These are phyloP conservation scores for Lipotes vexillifer DNA, from an alignment of 2,113 vertebrate species.

Conservation along the genomic window DNA sequence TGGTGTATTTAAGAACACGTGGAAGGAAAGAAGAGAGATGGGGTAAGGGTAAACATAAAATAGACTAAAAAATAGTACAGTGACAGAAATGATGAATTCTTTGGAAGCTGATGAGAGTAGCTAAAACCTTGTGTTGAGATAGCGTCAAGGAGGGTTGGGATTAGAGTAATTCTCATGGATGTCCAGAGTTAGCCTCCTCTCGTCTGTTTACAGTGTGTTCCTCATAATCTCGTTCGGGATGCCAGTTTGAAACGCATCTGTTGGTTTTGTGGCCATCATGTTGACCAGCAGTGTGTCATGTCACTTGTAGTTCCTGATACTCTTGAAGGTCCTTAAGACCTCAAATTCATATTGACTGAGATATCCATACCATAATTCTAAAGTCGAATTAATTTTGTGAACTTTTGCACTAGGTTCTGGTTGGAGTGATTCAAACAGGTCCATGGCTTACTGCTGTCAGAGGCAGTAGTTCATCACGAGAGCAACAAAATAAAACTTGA, in stretches of 20 bases:
- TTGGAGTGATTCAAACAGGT: background rate
- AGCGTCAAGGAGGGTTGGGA: no score
- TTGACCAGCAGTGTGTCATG: background rate
- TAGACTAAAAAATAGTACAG: background rate
- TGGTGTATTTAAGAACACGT: background rate
- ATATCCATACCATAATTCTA: background rate
- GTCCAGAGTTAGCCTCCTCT: background rate
- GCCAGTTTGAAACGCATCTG: background rate
- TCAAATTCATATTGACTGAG: background rate
- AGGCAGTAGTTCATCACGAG: background rate
- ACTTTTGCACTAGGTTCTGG: background rate
- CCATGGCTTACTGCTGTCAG: background rate
- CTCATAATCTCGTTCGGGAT: background rate
- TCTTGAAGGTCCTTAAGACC: background rate
- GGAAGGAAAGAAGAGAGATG: background rate
- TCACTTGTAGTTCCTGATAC: background rate
- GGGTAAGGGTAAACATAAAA: background rate
- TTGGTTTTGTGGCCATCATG: background rate
- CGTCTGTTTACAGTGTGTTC: background rate
- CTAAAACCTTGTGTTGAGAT: background rate
- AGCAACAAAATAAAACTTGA: background rate
- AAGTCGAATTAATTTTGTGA: background rate
- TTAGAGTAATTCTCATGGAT: background rate
- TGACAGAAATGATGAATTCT: background rate
- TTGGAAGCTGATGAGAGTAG: background rate